A percentile compares a stretch with the other conserved stretches of the same genome.
Conservation (phyloP, 1,140 invertebrate species). For the Drosophila sucinea region DNA sequence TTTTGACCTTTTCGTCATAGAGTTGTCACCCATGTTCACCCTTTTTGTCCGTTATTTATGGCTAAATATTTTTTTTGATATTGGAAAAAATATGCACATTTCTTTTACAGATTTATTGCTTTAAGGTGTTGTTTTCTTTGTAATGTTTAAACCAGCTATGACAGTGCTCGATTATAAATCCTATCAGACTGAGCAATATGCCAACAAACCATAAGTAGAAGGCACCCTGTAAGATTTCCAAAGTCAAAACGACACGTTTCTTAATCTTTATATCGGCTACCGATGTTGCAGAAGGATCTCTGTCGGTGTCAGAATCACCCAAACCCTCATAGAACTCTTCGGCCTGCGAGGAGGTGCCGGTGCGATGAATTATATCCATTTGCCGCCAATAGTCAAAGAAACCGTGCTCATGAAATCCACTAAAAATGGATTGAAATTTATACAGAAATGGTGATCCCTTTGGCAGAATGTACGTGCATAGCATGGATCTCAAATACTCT, state of each 20-base stretch:
- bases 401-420: conserved; percentile 62
- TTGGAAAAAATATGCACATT: too few relatives aligned
- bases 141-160: conserved; percentile 26
- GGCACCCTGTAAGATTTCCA: conserved; percentile 67
- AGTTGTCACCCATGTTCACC: too few relatives aligned
- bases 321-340: conserved; percentile 66
- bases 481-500: conserved; percentile 68
- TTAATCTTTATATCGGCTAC: conserved; percentile 23
- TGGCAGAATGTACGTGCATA: conserved; percentile 66
- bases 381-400: conserved; percentile 66
- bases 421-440: conserved; percentile 62
- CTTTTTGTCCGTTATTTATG: too few relatives aligned
- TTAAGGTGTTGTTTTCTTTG: not conserved
- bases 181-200: conserved; percentile 42
- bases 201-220: conserved; percentile 68
- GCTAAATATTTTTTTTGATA: too few relatives aligned
- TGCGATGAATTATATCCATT: conserved; percentile 44
- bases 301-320: conserved; percentile 48
- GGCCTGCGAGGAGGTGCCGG: conserved; percentile 34
- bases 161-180: conserved; percentile 48
- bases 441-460: conserved; percentile 69
- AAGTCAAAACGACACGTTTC: conserved; percentile 60
- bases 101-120: not conserved
- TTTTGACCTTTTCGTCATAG: too few relatives aligned
- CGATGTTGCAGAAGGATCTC: conserved; percentile 19